Evolutionary conservation across 2,113 vertebrate genomes (phyloP).

Genomic region (Heptranchias perlo): DNA sequence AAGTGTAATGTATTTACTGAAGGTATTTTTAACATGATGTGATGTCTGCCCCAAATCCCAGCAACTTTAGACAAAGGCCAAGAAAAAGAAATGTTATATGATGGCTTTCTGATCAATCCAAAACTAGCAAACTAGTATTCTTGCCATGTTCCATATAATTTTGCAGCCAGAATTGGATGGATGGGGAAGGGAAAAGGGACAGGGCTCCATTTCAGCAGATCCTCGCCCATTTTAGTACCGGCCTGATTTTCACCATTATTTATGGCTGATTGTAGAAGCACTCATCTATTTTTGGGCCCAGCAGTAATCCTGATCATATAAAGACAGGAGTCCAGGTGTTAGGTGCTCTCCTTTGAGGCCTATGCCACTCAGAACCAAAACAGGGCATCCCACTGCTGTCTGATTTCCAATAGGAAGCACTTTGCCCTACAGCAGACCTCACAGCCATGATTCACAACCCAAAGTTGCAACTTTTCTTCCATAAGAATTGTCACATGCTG

Average conservation of each 20-base stretch:
- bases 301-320: background rate
- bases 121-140: background rate
- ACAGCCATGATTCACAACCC: background rate
- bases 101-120: background rate
- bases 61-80: background rate
- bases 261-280: background rate
- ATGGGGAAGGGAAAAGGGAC: background rate
- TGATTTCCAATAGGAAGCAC: background rate
- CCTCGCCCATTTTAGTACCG: background rate
- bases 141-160: background rate
- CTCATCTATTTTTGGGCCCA: background rate
- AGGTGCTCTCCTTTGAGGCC: background rate
- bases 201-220: background rate
- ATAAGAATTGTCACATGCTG: background rate
- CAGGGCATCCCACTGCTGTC: background rate
- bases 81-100: no score
- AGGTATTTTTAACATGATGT: background rate
- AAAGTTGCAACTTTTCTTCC: background rate
- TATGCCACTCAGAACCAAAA: background rate
- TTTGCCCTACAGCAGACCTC: background rate
- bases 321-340: background rate
- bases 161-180: background rate
- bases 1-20: background rate
- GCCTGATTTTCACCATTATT: background rate
- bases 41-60: background rate